Evolutionary conservation across 2,888 invertebrate genomes (phyloP).

Genomic region (Stenodema calcarata): DNA sequence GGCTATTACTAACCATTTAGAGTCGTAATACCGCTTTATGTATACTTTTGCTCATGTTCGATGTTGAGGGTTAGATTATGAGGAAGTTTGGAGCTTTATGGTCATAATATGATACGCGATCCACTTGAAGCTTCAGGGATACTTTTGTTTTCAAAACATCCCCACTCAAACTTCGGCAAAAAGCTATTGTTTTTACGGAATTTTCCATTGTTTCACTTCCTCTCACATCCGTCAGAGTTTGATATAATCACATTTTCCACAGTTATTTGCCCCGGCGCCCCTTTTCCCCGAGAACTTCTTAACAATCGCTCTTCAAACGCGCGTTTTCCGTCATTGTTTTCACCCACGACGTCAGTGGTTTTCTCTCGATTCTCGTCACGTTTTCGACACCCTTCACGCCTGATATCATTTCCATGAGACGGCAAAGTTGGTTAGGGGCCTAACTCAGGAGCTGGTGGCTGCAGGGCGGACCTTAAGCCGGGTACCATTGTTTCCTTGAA

Average conservation of each 20-base stretch:
- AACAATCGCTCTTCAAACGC: background rate
- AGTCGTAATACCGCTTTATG: too few species aligned
- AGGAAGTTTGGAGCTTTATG: too few species aligned
- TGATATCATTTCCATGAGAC: constrained; percentile 16
- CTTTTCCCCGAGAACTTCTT: background rate
- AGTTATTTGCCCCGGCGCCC: background rate
- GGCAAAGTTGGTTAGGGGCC: background rate
- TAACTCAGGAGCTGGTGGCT: background rate
- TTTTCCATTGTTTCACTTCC: background rate
- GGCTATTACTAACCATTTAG: too few species aligned
- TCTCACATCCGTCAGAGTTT: background rate
- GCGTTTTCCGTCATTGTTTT: background rate
- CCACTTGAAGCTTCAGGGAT: background rate
- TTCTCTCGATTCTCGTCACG: constrained; percentile 20
- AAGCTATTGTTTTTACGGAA: background rate
- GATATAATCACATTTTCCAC: background rate
- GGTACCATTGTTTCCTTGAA: background rate
- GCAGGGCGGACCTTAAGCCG: background rate
- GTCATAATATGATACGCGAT: too few species aligned
- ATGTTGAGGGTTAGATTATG: too few species aligned
- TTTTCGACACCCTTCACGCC: constrained; percentile 22
- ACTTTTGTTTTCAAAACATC: background rate
- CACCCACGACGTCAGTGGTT: background rate
- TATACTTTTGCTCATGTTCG: too few species aligned
- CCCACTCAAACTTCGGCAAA: background rate